A percentile compares a stretch with the other conserved stretches of the same genome.
Evolutionary conservation across 64 coral and sea anemone genomes (phyloP).

Genomic region (Trachythela sp.): DNA sequence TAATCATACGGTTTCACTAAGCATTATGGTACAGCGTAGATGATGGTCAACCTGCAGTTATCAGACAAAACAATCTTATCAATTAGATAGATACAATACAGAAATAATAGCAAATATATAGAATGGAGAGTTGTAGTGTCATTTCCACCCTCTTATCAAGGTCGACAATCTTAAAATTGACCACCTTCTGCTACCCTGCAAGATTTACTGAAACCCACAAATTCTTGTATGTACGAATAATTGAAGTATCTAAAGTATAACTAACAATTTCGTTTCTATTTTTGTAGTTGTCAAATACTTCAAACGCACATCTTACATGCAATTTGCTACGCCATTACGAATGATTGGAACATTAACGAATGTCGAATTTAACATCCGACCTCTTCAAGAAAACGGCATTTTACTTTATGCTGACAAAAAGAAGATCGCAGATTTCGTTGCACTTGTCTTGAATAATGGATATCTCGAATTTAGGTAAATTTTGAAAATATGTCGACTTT

Average conservation of each 20-base stretch:
- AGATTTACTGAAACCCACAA: too few relatives aligned
- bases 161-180: too few relatives aligned
- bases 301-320: background rate
- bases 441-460: background rate
- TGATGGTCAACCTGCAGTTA: too few relatives aligned
- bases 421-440: background rate
- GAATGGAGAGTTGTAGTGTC: too few relatives aligned
- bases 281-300: background rate
- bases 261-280: background rate
- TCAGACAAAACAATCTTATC: too few relatives aligned
- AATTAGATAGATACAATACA: too few relatives aligned
- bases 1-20: too few relatives aligned
- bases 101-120: too few relatives aligned
- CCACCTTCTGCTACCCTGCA: too few relatives aligned
- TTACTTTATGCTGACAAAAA: background rate
- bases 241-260: background rate
- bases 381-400: conserved; percentile 14
- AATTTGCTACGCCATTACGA: background rate
- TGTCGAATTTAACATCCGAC: background rate
- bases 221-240: too few relatives aligned
- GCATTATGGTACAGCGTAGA: too few relatives aligned
- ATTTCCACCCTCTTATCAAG: too few relatives aligned
- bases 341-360: conserved; percentile 1
- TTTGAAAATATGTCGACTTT: background rate
- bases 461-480: background rate